phyloP scores from a whole-genome alignment of 2,113 vertebrate species.

The Callionymus lyra region DNA sequence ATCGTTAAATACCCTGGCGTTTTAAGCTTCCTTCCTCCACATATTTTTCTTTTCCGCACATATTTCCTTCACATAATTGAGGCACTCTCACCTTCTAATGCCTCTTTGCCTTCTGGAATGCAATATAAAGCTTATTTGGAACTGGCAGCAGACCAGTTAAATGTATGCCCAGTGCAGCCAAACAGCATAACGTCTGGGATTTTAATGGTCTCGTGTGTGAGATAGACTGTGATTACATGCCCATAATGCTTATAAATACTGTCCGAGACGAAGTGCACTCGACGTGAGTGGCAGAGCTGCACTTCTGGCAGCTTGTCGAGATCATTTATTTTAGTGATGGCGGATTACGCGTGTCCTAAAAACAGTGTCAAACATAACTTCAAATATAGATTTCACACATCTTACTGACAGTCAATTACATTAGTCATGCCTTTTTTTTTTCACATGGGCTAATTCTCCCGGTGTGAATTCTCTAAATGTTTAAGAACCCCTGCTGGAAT shows the following conservation, averaged over 20 bases:
- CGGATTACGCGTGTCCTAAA: slow-evolving; percentile 34
- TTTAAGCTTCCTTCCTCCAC: no score
- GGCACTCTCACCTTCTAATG: not conserved
- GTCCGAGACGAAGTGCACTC: slow-evolving; percentile 27
- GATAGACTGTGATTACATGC: slow-evolving; percentile 31
- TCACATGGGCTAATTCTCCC: no score
- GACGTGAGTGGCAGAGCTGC: slow-evolving; percentile 38
- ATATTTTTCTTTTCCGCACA: no score
- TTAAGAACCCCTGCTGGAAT: no score
- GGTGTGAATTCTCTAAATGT: no score
- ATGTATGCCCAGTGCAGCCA: slow-evolving; percentile 6
- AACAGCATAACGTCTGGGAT: slow-evolving; percentile 26
- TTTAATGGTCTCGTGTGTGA: slow-evolving; percentile 26
- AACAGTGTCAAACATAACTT: slow-evolving; percentile 25
- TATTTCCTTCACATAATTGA: not conserved
- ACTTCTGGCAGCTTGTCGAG: slow-evolving; percentile 38
- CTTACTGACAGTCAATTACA: not conserved
- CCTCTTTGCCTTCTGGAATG: not conserved
- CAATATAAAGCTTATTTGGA: not conserved
- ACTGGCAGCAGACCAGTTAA: slow-evolving; percentile 6
- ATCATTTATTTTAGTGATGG: slow-evolving; percentile 33
- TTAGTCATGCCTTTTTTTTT: no score
- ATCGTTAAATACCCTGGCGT: no score
- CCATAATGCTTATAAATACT: slow-evolving; percentile 30
- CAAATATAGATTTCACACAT: slow-evolving; percentile 46